A percentile compares a stretch with the other conserved stretches of the same genome.
These are phyloP conservation scores for Epicampocera succincta DNA, from an alignment of 2,888 invertebrate genomes.

Conservation along the genomic window DNA sequence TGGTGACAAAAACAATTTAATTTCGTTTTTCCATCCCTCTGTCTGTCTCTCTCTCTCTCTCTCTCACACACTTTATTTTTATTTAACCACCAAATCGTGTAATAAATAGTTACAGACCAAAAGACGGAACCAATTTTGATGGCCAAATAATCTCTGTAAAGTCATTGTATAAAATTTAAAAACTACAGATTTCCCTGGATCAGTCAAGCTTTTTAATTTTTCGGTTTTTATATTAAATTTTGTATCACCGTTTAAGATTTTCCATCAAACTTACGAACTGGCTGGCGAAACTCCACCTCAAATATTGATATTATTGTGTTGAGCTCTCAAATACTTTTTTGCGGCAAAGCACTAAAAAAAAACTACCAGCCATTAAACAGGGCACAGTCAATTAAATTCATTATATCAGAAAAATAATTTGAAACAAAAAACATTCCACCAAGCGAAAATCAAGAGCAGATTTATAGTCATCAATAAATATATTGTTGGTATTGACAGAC, in stretches of 20 bases:
- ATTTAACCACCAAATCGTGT: conserved; percentile 39
- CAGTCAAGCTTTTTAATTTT: too few species aligned
- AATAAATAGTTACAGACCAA: conserved; percentile 40
- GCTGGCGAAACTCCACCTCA: too few species aligned
- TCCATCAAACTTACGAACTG: too few species aligned
- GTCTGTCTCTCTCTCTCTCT: conserved; percentile 13
- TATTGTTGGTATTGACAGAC: conserved; percentile 52
- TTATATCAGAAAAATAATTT: conserved; percentile 53
- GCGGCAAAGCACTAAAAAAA: not conserved
- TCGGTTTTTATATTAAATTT: too few species aligned
- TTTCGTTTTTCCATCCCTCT: conserved; percentile 10
- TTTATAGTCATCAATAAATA: conserved; percentile 65
- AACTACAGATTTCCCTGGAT: too few species aligned
- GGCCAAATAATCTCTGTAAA: not conserved
- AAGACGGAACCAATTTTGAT: not conserved
- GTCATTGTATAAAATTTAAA: not conserved
- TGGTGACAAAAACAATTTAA: conserved; percentile 61
- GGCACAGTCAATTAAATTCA: conserved; percentile 71
- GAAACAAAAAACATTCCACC: conserved; percentile 46
- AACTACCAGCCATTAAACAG: conserved; percentile 56
- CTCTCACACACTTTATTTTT: too few species aligned
- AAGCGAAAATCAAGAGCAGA: conserved; percentile 64
- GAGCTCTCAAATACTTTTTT: too few species aligned
- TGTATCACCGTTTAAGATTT: too few species aligned
- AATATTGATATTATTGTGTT: too few species aligned